phyloP scores from a whole-genome alignment of 2,113 vertebrate species.

The Phyllopteryx taeniolatus region DNA sequence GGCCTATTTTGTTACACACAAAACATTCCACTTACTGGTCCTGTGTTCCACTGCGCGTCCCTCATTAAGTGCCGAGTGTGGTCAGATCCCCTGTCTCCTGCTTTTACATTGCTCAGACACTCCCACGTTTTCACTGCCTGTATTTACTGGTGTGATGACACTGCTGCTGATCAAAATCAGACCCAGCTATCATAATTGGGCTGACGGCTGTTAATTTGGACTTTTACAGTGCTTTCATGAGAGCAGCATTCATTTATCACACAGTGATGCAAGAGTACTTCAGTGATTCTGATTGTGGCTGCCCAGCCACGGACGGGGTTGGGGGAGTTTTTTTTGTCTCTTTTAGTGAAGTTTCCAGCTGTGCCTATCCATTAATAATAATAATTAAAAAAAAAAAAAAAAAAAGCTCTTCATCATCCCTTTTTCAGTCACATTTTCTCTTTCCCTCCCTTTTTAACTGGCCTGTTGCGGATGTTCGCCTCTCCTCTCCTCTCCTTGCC shows the following conservation, averaged over 20 bases:
- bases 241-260: conserved; percentile 45
- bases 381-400: too few species aligned
- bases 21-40: conserved; percentile 68
- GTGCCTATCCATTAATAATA: conserved; percentile 52
- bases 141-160: conserved; percentile 38
- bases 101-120: conserved; percentile 57
- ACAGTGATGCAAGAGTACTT: conserved; percentile 43
- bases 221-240: conserved; percentile 42
- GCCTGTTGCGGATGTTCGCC: conserved; percentile 59
- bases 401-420: conserved; percentile 52
- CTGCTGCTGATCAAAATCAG: conserved; percentile 19
- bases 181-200: conserved; percentile 27
- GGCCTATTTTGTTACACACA: conserved; percentile 73
- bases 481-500: conserved; percentile 53
- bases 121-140: conserved; percentile 43
- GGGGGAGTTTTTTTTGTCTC: conserved; percentile 52
- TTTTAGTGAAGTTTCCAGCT: conserved; percentile 62
- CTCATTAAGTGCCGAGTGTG: conserved; percentile 67
- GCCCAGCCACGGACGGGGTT: conserved; percentile 42
- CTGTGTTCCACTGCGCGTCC: conserved; percentile 62
- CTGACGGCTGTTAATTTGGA: conserved; percentile 25
- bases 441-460: conserved; percentile 54
- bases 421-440: conserved; percentile 47
- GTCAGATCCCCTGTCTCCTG: conserved; percentile 55
- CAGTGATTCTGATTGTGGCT: conserved; percentile 50